phyloP scores from a whole-genome alignment of 2,113 vertebrate species.

The Boulengeromyrus knoepffleri region DNA sequence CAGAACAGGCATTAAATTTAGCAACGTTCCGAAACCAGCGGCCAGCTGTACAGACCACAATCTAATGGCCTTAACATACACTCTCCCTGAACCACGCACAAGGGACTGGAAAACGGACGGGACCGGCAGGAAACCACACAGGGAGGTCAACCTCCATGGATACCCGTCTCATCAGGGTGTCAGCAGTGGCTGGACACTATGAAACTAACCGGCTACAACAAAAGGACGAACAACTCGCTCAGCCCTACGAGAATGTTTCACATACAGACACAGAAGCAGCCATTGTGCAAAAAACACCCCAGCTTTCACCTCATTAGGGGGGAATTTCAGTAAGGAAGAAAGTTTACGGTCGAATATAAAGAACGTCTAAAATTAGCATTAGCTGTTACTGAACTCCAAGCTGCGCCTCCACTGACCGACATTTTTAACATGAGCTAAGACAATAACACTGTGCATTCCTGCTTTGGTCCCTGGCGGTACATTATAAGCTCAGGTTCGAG shows the following conservation, averaged over 20 bases:
- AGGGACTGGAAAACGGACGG: not conserved
- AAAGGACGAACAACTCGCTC: not conserved
- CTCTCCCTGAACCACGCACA: not conserved
- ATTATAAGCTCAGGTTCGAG: not conserved
- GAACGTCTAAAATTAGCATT: not conserved
- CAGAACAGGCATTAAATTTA: slow-evolving; percentile 1
- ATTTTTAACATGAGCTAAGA: not conserved
- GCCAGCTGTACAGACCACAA: not conserved
- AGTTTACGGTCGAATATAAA: not conserved
- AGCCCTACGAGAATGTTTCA: not conserved
- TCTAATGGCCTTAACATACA: slow-evolving; percentile 2
- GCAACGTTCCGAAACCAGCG: not conserved
- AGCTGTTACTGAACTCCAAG: not conserved
- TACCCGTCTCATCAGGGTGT: not conserved
- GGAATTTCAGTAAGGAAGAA: not conserved
- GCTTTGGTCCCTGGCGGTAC: not conserved
- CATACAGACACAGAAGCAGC: not conserved
- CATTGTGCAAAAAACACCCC: not conserved
- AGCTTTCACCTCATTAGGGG: not conserved
- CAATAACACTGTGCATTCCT: not conserved
- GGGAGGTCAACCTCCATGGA: not conserved
- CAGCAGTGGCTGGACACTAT: not conserved
- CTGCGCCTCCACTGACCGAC: not conserved
- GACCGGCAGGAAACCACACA: not conserved
- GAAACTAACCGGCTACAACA: not conserved